Conservation (phyloP, 2,888 invertebrate species). For the Nomada ferruginata region DNA sequence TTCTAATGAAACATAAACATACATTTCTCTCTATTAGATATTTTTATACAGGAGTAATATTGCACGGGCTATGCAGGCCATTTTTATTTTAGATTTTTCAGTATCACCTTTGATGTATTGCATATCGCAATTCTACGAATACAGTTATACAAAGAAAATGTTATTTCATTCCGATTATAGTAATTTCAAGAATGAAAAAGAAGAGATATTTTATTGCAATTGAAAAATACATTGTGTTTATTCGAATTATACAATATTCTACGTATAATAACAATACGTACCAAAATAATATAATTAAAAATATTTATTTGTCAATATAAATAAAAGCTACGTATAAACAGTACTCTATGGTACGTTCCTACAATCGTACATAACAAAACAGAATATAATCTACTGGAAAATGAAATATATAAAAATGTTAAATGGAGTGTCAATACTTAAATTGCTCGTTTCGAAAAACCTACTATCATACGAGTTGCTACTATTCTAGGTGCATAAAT, state of each 20-base stretch:
- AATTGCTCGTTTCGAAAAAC: not conserved
- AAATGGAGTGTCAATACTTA: not conserved
- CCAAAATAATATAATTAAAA: not conserved
- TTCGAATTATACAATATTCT: not conserved
- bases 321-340: slow-evolving; percentile 13
- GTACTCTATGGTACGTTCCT: not conserved
- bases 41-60: not conserved
- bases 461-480: not conserved
- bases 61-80: not conserved
- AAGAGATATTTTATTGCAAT: not conserved
- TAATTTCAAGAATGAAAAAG: not conserved
- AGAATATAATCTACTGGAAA: not conserved
- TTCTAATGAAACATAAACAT: too few species aligned
- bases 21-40: not conserved
- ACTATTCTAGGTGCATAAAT: not conserved
- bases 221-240: not conserved
- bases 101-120: not conserved
- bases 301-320: slow-evolving; percentile 8
- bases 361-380: not conserved
- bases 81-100: not conserved
- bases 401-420: slow-evolving; percentile 15
- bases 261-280: not conserved
- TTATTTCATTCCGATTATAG: not conserved
- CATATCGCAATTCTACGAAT: not conserved
- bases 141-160: not conserved